Percentiles rank a stretch among this genome's conserved stretches.
phyloP scores from a whole-genome alignment of 2,888 invertebrate genomes.

The Nomada fucata region DNA sequence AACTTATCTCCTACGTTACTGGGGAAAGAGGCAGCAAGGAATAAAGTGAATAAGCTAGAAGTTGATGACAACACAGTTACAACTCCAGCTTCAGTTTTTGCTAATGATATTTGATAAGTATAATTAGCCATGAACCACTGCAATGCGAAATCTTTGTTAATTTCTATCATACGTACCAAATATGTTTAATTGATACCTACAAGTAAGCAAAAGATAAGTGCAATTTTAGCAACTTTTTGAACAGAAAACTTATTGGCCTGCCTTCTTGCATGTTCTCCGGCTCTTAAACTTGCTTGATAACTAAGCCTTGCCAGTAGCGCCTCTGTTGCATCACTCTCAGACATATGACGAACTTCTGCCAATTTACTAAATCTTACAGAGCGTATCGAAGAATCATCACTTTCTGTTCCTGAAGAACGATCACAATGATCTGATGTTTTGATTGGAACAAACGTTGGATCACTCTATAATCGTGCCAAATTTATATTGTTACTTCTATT shows the following conservation, averaged over 20 bases:
- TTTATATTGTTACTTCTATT: conserved; percentile 32
- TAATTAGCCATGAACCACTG: conserved; percentile 98
- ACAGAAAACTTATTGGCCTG: conserved; percentile 92
- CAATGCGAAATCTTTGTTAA: conserved; percentile 79
- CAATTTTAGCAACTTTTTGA: conserved; percentile 91
- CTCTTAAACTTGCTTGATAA: conserved; percentile 95
- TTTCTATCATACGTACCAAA: not conserved
- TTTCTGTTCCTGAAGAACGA: conserved; percentile 90
- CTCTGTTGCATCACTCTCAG: conserved; percentile 95
- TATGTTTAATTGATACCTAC: conserved; percentile 85
- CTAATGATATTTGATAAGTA: conserved; percentile 94
- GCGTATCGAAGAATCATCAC: conserved; percentile 93
- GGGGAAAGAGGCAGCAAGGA: conserved; percentile 94
- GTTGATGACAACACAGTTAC: conserved; percentile 96
- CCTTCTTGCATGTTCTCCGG: conserved; percentile 91
- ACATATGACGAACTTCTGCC: conserved; percentile 95
- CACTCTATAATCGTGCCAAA: conserved; percentile 87
- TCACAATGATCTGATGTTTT: conserved; percentile 90
- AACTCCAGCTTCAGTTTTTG: conserved; percentile 92
- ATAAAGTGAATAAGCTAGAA: conserved; percentile 94
- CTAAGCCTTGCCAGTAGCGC: conserved; percentile 96
- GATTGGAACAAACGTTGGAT: conserved; percentile 96
- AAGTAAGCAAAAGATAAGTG: conserved; percentile 93
- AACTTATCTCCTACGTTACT: conserved; percentile 93
- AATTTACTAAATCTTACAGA: conserved; percentile 96